Evolutionary conservation across 1,140 invertebrate genomes (phyloP), one percentile per base, ranked within the genome.

Genomic region (Drosophila ficusphila): DNA sequence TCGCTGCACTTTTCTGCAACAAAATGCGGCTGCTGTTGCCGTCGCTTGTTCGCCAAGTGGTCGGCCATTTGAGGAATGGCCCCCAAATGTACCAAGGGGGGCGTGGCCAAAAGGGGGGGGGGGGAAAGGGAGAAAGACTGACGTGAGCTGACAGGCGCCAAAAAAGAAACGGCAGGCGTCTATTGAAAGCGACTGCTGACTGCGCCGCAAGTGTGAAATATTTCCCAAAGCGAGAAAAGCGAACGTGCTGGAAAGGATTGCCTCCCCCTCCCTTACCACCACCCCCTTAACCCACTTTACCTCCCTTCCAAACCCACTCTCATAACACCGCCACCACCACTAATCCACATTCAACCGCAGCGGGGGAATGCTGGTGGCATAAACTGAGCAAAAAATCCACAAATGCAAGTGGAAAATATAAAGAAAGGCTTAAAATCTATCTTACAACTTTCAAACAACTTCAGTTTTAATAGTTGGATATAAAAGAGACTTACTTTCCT

Each of bases 181-280:
- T 48, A 73, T 73, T 73, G 67, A 73, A 73, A 60, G 56, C 57
- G 67, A 73, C 70, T 71, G 70, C 70, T 73, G 69, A 73, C 67
- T 73, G 67, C 27, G 70, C 67, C 70, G 69, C 70, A 73, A 71
- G 67, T 73, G 70, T 62, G 70, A 73, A 73, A 72, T 73, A 72
- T 73, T 73, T 73, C 33, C 53, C 53, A 49, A 34, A 41, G 64
- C 34, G 62, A 31, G 62, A 29, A 36, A 47, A 21, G 39, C 31
- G 31, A 61, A 62, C 67, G 70, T 72, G 65, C 16, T 38, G 48
- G 23, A 21, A 52, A 25, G 60, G 25, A 64, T 64, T 47, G 57
- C 14, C 11, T 16, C 54, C 21, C 4, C n/a, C 3, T 0, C 9
- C 29, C 11, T 2, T 6, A 7, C 5, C 0, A 0, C 5, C 2